Evolutionary conservation across 1,140 invertebrate species (phyloP), one percentile per base, ranked within the genome.

Genomic region (Subanguina moxae): DNA sequence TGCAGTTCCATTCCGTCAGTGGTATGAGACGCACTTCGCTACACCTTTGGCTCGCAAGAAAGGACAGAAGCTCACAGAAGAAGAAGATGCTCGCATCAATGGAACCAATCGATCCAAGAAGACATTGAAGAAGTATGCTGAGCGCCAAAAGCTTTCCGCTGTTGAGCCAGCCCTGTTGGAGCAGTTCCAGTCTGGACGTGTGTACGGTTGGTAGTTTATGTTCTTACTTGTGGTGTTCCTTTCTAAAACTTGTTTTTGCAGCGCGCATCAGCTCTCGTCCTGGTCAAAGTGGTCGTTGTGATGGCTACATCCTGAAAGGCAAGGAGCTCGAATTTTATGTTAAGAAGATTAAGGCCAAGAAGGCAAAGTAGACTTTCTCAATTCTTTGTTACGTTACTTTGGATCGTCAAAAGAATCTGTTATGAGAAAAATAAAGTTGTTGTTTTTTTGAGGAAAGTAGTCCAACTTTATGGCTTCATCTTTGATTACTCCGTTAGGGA

Each of bases 301-400:
- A 99, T 84, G 96, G 96, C 64, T 98, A 98, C 85, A 89, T 99
- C 77, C 86, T 99, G 52, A 96, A 99, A 88, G 96, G 95, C 75
- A 97, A 97, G 86, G 95, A 99, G 87, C 87, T 99, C 59, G 96
- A 99, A 84, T 99, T 99, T 87, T 99, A 99, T 85, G 87, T 94
- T 85, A 91, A 91, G 84, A 99, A 98, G 86, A 93, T 97, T 82
- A 95, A 84, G 71, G 82, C 85, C 57, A 86, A 86, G 80, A 87
- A 87, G 73, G 83, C 84, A 5, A 86, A 85, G 78, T 86, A 85
- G 82, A 58, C 45, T 11, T 69, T 64, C 42, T 19, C n/a, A n/a
- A 52, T 52, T 3, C n/a, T 21, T 52, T 52, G 23, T 52, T 52
- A 25, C 11, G 32, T 38, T 38, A 38, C 32, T 38, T 11, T 38